Conservation (phyloP, 1,140 invertebrate genomes). For the Leptopilina clavipes region DNA sequence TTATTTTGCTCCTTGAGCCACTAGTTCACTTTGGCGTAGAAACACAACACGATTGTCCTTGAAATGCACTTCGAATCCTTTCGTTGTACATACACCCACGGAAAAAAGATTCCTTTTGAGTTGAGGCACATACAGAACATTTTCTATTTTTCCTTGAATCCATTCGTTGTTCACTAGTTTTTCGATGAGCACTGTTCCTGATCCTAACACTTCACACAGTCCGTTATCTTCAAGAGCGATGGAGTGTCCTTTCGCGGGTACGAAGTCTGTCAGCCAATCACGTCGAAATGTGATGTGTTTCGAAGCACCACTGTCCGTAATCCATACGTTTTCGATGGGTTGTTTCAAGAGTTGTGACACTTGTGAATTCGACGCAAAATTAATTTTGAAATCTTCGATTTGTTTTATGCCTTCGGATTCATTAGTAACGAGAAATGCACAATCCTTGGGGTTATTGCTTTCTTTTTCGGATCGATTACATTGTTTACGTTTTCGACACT, state of each 20-base stretch:
- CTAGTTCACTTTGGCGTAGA: neutral
- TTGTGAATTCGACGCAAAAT: neutral
- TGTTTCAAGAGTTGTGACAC: conserved; percentile 35
- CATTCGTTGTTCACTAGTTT: neutral
- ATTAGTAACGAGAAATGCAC: conserved; percentile 33
- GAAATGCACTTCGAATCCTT: conserved; percentile 11
- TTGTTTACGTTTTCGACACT: conserved; percentile 36
- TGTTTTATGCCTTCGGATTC: neutral
- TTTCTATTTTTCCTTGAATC: conserved; percentile 5
- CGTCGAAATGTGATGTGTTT: conserved; percentile 28
- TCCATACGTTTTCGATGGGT: conserved; percentile 32
- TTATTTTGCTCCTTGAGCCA: conserved; percentile 28
- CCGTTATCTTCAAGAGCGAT: conserved; percentile 3
- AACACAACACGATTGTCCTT: conserved; percentile 12
- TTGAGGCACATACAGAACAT: conserved; percentile 30
- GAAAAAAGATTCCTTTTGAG: conserved; percentile 34
- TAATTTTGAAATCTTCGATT: neutral
- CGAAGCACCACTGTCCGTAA: conserved; percentile 7
- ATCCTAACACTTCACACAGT: neutral
- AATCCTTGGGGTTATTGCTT: neutral
- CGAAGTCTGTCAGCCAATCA: conserved; percentile 5
- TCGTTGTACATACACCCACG: conserved; percentile 17
- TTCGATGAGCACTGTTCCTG: neutral
- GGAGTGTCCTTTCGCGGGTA: neutral
- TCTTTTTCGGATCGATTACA: conserved; percentile 25